Conservation (phyloP, 2,888 invertebrate genomes). For the Salticus scenicus region DNA sequence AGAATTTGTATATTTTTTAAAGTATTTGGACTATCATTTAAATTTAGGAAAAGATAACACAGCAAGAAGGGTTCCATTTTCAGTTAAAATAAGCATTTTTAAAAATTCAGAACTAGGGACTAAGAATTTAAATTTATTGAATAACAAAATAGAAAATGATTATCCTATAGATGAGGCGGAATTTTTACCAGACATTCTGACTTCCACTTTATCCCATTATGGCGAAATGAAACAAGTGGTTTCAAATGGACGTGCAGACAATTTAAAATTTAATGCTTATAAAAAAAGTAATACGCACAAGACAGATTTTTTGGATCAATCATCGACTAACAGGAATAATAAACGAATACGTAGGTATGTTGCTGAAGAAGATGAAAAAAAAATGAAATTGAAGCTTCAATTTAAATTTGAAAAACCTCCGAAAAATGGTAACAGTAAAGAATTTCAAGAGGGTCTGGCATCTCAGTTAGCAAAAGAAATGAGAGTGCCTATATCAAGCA, state of each 20-base stretch:
- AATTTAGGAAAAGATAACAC: background rate
- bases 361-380: background rate
- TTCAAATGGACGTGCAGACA: background rate
- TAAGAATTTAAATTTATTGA: background rate
- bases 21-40: background rate
- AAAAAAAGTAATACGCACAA: no score
- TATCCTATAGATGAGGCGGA: no score
- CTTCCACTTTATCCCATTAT: background rate
- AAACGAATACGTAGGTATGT: constrained; percentile 10
- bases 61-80: background rate
- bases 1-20: background rate
- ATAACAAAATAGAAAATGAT: background rate
- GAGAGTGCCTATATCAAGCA: constrained; percentile 44
- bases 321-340: no score
- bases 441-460: constrained; percentile 34
- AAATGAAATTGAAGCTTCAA: constrained; percentile 30
- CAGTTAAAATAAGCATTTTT: background rate
- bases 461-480: constrained; percentile 43
- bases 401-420: constrained; percentile 29
- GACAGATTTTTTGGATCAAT: no score
- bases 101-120: background rate
- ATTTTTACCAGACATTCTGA: background rate
- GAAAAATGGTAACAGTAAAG: constrained; percentile 15
- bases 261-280: background rate
- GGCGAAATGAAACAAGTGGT: background rate